Conservation (phyloP, 2,888 invertebrate genomes). For the Pseudoips prasinana region DNA sequence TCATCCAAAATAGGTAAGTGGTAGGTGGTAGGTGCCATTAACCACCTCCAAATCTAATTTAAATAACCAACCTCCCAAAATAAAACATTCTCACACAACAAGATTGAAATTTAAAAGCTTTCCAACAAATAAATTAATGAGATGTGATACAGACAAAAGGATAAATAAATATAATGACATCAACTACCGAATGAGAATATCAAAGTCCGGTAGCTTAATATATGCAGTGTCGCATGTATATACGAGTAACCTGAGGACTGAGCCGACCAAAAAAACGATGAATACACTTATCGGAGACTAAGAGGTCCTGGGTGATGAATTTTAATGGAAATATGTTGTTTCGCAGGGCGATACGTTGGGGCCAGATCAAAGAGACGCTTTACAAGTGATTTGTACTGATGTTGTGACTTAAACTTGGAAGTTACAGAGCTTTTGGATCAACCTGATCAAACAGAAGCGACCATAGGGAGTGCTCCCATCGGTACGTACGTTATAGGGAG, state of each 20-base stretch:
- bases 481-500: too few species aligned
- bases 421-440: too few species aligned
- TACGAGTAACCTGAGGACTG: slow-evolving; percentile 34
- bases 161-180: slow-evolving; percentile 40
- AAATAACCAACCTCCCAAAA: neutral
- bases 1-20: too few species aligned
- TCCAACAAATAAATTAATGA: slow-evolving; percentile 1
- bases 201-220: slow-evolving; percentile 77
- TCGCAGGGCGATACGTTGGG: neutral
- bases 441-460: too few species aligned
- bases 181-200: slow-evolving; percentile 47
- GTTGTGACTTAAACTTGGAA: too few species aligned
- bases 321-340: slow-evolving; percentile 29
- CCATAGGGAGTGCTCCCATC: too few species aligned
- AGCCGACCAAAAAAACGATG: slow-evolving; percentile 34
- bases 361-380: neutral
- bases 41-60: neutral
- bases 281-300: slow-evolving; percentile 48
- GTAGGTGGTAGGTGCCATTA: too few species aligned
- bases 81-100: neutral
- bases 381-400: too few species aligned
- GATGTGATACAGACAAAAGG: slow-evolving; percentile 24
- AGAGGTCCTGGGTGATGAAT: slow-evolving; percentile 29
- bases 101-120: neutral
- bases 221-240: slow-evolving; percentile 62